Evolutionary conservation across 2,888 invertebrate species (phyloP).

Genomic region (Phlogophora meticulosa): DNA sequence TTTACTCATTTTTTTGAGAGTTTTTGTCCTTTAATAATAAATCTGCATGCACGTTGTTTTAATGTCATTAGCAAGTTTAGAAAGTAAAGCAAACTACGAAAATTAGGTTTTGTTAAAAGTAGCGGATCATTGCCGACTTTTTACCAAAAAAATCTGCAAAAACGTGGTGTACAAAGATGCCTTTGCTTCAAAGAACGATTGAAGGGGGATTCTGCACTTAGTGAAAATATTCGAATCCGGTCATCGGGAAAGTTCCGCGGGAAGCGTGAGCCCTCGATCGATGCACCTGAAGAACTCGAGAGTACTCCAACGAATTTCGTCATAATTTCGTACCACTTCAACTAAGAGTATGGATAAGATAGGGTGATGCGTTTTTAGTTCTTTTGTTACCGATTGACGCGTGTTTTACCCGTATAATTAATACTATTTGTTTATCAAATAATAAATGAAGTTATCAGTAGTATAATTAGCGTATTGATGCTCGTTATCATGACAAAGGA

Average conservation of each 20-base stretch:
- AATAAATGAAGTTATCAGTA: too few relatives aligned
- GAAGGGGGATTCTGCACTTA: slow-evolving; percentile 77
- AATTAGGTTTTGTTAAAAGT: slow-evolving; percentile 55
- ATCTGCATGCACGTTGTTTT: background rate
- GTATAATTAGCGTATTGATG: too few relatives aligned
- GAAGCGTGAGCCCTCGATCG: slow-evolving; percentile 71
- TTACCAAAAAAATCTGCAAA: slow-evolving; percentile 74
- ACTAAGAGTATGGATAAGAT: slow-evolving; percentile 34
- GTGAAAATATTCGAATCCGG: slow-evolving; percentile 85
- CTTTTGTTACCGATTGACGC: background rate
- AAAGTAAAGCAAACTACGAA: background rate
- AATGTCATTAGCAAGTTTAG: background rate
- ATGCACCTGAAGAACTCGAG: slow-evolving; percentile 73
- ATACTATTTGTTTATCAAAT: too few relatives aligned
- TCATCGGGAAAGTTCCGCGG: slow-evolving; percentile 76
- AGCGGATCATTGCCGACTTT: slow-evolving; percentile 67
- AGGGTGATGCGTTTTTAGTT: background rate
- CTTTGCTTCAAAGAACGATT: slow-evolving; percentile 78
- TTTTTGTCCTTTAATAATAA: too few relatives aligned
- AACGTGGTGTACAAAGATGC: slow-evolving; percentile 71
- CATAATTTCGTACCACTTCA: slow-evolving; percentile 71
- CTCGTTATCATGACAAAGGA: too few relatives aligned
- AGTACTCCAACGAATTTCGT: slow-evolving; percentile 72
- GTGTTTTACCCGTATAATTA: background rate
- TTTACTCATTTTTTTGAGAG: too few relatives aligned